These are phyloP conservation scores for Cynopterus brachyotis DNA, from an alignment of 2,113 vertebrate genomes.

Conservation along the genomic window DNA sequence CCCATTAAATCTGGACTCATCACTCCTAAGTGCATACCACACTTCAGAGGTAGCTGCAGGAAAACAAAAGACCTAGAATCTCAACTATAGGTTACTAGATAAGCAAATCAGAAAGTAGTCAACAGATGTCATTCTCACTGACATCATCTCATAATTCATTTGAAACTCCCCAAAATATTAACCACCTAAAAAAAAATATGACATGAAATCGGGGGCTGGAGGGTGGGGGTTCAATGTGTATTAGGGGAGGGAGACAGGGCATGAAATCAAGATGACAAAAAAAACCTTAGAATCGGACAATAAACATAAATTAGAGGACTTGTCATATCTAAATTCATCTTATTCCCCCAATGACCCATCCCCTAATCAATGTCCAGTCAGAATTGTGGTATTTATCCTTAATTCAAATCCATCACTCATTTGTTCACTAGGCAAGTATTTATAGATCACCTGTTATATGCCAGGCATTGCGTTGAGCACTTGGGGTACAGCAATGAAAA, in stretches of 20 bases:
- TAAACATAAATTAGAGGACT: not conserved
- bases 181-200: not conserved
- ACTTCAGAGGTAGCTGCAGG: not conserved
- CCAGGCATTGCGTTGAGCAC: not conserved
- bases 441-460: no score
- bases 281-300: not conserved
- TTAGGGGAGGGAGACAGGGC: not conserved
- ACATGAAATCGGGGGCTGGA: not conserved
- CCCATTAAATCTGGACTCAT: constrained; percentile 11
- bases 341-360: not conserved
- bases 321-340: not conserved
- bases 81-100: not conserved
- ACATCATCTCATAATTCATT: not conserved
- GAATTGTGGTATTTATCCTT: not conserved
- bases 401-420: not conserved
- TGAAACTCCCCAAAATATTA: not conserved
- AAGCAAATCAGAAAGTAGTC: not conserved
- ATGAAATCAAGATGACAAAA: not conserved
- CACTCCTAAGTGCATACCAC: not conserved
- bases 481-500: not conserved
- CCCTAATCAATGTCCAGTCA: not conserved
- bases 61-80: not conserved
- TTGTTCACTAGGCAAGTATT: not conserved
- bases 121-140: not conserved
- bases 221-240: not conserved